Evolutionary conservation across 2,888 invertebrate genomes (phyloP).

Genomic region (Troides helena): DNA sequence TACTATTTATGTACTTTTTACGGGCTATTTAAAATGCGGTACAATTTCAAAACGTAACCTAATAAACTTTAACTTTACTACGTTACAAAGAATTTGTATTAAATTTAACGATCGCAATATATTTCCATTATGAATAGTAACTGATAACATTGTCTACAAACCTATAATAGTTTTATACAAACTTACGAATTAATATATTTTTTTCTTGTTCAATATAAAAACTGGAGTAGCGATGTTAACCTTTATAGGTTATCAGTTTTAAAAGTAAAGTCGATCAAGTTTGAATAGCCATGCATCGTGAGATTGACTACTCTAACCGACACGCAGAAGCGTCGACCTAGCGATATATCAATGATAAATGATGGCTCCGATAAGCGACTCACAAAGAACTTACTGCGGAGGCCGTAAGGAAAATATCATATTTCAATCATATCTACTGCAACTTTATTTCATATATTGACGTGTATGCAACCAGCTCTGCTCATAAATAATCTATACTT

Average conservation of each 20-base stretch:
- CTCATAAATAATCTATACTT: conserved; percentile 34
- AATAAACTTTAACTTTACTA: not conserved
- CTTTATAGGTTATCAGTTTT: conserved; percentile 30
- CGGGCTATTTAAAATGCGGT: not conserved
- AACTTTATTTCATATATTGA: conserved; percentile 44
- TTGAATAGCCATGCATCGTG: conserved; percentile 42
- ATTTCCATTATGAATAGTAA: not conserved
- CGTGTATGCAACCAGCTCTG: conserved; percentile 40
- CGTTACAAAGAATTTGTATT: not conserved
- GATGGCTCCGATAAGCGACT: conserved; percentile 53
- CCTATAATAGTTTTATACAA: not conserved
- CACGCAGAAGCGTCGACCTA: conserved; percentile 53
- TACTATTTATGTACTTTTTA: not conserved
- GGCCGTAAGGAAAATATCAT: conserved; percentile 49
- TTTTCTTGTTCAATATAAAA: not conserved
- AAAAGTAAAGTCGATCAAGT: conserved; percentile 35
- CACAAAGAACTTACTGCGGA: conserved; percentile 43
- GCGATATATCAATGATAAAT: conserved; percentile 69
- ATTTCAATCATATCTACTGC: conserved; percentile 50
- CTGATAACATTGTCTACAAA: not conserved
- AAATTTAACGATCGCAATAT: not conserved
- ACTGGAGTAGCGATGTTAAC: conserved; percentile 6
- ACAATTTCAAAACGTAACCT: not conserved
- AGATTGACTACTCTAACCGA: conserved; percentile 58
- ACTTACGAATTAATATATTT: too few relatives aligned